Conservation (phyloP, 2,113 vertebrate species). For the Caretta caretta region DNA sequence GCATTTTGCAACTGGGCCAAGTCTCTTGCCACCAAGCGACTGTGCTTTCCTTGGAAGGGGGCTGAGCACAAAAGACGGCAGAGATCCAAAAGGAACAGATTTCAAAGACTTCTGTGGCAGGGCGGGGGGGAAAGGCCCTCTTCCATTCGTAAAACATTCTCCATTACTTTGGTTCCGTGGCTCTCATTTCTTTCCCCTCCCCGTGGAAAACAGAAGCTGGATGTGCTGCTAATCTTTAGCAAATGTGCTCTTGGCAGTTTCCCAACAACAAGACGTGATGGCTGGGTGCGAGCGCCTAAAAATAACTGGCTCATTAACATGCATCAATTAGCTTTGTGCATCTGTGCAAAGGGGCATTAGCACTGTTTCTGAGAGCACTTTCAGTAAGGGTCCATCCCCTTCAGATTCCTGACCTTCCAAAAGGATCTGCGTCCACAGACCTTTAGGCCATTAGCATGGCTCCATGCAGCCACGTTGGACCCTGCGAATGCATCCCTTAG, state of each 20-base stretch:
- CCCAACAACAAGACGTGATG: neutral
- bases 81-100: constrained; percentile 23
- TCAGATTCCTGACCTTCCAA: neutral
- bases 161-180: neutral
- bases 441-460: neutral
- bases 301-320: neutral
- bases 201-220: neutral
- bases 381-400: neutral
- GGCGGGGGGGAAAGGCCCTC: neutral
- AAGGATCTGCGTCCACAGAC: rapidly evolving
- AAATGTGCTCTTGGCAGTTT: neutral
- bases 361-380: neutral
- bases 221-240: neutral
- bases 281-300: neutral
- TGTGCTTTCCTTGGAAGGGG: constrained; percentile 50
- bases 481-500: no score
- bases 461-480: neutral
- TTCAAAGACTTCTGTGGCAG: constrained; percentile 37
- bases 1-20: neutral
- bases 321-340: neutral
- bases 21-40: constrained; percentile 37
- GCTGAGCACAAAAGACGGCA: neutral
- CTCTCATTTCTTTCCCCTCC: neutral
- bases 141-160: neutral
- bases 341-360: neutral